Conservation (phyloP, 2,797 vertebrate species). For the Steatocranus sp. region DNA sequence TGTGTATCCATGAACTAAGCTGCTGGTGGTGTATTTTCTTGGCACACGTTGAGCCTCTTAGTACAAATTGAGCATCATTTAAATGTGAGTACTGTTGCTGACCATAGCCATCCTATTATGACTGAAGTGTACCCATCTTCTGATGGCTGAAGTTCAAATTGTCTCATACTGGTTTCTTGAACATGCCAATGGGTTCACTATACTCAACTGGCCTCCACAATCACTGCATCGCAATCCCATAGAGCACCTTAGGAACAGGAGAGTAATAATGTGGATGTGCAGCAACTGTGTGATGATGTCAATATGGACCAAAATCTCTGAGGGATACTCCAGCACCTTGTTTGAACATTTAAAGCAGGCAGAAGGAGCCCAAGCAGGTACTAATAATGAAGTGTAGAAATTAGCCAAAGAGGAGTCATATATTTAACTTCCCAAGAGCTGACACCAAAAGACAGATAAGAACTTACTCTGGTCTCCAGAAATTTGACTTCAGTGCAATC, state of each 20-base stretch:
- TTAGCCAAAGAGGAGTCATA: too few relatives aligned
- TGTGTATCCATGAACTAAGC: too few relatives aligned
- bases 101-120: background rate
- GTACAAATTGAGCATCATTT: background rate
- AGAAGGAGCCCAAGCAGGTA: background rate
- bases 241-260: background rate
- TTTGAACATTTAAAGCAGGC: background rate
- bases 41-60: background rate
- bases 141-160: background rate
- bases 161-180: background rate
- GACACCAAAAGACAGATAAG: background rate
- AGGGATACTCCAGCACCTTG: background rate
- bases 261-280: background rate
- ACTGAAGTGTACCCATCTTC: background rate
- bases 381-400: background rate
- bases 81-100: background rate
- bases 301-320: background rate
- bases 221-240: background rate
- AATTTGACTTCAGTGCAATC: background rate
- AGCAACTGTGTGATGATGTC: background rate
- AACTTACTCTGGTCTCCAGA: background rate
- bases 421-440: background rate
- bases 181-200: background rate
- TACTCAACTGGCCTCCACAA: background rate
- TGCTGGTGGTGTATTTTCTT: too few relatives aligned